Percentiles rank a stretch among this genome's conserved stretches.
Evolutionary conservation across 2,888 invertebrate species (phyloP).

Genomic region (Tanytarsus gracilentus): DNA sequence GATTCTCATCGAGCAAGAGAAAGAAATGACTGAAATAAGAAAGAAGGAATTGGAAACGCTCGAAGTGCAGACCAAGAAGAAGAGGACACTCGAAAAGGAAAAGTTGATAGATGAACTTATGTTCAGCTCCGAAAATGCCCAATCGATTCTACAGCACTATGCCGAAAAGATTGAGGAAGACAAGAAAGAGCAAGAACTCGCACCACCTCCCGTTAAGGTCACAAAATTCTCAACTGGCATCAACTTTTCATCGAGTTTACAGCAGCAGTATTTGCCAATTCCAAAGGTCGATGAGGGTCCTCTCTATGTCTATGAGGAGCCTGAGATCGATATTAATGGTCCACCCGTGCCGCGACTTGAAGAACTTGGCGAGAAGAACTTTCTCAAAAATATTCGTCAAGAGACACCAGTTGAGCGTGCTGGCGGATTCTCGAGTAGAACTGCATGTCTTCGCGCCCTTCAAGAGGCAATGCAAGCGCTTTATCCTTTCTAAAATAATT

Average conservation of each 20-base stretch:
- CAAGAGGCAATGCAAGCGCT: conserved; percentile 81
- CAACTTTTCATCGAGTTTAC: conserved; percentile 59
- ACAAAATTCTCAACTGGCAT: conserved; percentile 82
- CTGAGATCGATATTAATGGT: conserved; percentile 54
- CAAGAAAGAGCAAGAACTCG: conserved; percentile 49
- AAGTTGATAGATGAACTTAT: conserved; percentile 91
- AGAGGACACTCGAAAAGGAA: conserved; percentile 78
- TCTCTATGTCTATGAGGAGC: conserved; percentile 58
- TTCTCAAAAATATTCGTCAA: conserved; percentile 60
- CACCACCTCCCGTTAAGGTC: conserved; percentile 45
- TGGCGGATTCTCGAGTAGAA: conserved; percentile 74
- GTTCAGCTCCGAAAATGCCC: conserved; percentile 84
- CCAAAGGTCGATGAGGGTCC: conserved; percentile 70
- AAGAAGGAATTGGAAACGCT: conserved; percentile 58
- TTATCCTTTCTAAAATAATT: conserved; percentile 39
- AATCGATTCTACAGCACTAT: conserved; percentile 75
- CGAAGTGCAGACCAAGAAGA: conserved; percentile 62
- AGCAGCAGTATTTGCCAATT: conserved; percentile 55
- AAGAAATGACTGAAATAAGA: conserved; percentile 63
- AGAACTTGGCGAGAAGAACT: conserved; percentile 58
- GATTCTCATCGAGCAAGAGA: conserved; percentile 72
- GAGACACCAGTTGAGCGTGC: conserved; percentile 70
- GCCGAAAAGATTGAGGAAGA: conserved; percentile 58
- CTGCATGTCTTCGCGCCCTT: conserved; percentile 77
- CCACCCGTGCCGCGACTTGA: conserved; percentile 58